A percentile compares a stretch with the other conserved stretches of the same genome.
These are phyloP conservation scores for Cyclophora punctaria DNA, from an alignment of 2,888 invertebrate species.

Conservation along the genomic window DNA sequence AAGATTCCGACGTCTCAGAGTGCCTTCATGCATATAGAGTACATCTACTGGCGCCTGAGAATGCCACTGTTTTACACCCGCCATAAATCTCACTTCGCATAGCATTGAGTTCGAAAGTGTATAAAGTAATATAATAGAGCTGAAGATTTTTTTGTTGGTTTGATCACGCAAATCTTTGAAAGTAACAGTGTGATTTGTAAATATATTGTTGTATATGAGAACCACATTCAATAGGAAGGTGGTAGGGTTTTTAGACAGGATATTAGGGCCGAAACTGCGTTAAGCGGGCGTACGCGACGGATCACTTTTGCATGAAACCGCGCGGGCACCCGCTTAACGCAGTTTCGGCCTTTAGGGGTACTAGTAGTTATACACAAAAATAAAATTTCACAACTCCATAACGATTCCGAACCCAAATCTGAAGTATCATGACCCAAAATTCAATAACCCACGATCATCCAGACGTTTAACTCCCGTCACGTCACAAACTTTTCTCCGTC, in stretches of 20 bases:
- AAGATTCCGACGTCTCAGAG: constrained; percentile 56
- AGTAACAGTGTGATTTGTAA: too few relatives aligned
- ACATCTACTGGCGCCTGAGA: constrained; percentile 31
- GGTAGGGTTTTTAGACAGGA: too few relatives aligned
- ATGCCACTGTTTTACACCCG: constrained; percentile 50
- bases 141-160: too few relatives aligned
- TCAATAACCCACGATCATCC: constrained; percentile 28
- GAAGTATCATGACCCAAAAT: constrained; percentile 37
- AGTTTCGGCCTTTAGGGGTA: too few relatives aligned
- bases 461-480: constrained; percentile 51
- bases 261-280: too few relatives aligned
- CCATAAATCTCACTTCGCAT: constrained; percentile 59
- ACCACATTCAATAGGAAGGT: too few relatives aligned
- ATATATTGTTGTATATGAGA: too few relatives aligned
- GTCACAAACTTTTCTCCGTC: constrained; percentile 40
- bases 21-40: constrained; percentile 48
- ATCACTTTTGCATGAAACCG: too few relatives aligned
- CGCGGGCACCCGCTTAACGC: too few relatives aligned
- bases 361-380: constrained; percentile 20
- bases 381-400: constrained; percentile 25
- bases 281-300: too few relatives aligned
- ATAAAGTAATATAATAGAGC: constrained; percentile 29
- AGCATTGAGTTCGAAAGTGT: constrained; percentile 38
- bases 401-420: constrained; percentile 40
- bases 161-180: too few relatives aligned